These are phyloP conservation scores for Oryctolagus cuniculus DNA, from an alignment of 2,113 vertebrate species.

Conservation along the genomic window DNA sequence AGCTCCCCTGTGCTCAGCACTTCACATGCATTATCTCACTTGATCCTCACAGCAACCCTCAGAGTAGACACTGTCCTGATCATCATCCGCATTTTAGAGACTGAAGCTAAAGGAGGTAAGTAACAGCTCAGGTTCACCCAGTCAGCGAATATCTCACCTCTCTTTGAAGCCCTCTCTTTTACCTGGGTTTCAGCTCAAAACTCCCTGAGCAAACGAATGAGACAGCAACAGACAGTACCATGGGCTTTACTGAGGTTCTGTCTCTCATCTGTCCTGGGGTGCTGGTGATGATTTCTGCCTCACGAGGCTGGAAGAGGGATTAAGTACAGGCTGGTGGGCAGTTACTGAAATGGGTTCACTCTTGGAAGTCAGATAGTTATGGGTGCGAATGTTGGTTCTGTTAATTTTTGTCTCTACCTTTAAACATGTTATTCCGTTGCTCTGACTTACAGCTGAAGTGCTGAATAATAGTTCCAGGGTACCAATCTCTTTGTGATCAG, in stretches of 20 bases:
- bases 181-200: not conserved
- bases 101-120: not conserved
- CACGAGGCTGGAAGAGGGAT: not conserved
- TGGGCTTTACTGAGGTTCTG: not conserved
- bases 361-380: not conserved
- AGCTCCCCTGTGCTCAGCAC: not conserved
- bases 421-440: not conserved
- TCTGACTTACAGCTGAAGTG: not conserved
- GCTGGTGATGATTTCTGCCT: not conserved
- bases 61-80: not conserved
- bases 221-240: not conserved
- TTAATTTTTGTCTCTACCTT: slow-evolving; percentile 54
- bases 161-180: not conserved
- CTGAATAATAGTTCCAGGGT: too few species aligned
- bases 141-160: not conserved
- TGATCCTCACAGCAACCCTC: not conserved
- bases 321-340: not conserved
- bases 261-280: not conserved
- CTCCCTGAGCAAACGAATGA: not conserved
- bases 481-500: too few species aligned
- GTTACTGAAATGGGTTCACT: not conserved
- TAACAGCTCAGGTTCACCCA: not conserved
- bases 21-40: not conserved
- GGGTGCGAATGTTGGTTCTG: not conserved
- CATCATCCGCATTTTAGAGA: not conserved